Base-by-base conservation (phyloP, 2,888 invertebrate species). In the Trilocha varians region DNA sequence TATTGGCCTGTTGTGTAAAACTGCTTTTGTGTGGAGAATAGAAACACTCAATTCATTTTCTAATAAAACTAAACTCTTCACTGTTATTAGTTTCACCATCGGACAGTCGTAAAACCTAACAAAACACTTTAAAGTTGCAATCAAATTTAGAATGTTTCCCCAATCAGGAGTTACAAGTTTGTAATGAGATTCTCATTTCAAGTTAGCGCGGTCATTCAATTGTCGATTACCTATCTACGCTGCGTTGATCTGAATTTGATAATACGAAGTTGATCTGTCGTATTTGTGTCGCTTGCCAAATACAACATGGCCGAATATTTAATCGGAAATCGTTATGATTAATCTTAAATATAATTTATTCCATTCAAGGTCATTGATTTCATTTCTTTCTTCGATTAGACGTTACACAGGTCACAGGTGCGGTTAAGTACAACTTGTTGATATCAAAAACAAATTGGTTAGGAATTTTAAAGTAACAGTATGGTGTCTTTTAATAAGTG, bases 251-350 rank as follows among this genome's bases (percentile, higher is more conserved):
- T 25, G 25, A 43, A 45, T 50, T 39, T 44, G 40, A 13, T 43
- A 39, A 41, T 48, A 18, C 43, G 46, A 46, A 54, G 42, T 38
- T 42, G 41, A 46, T 50, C 41, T 44, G 34, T 39, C 36, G 16
- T 40, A 41, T 44, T 43, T 44, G 42, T 47, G 44, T 43, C 48
- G 46, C 49, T 51, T 49, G 48, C 43, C 55, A 55, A 54, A 34
- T 17, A n/a, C 50, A 54, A 48, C 43, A 45, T 41, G 41, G 35
- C 42, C 34, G 42, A 49, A 49, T 49, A 48, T 32, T 32, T 41
- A 45, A 59, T 54, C 52, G 46, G 45, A 46, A 55, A 62, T 62
- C 57, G 43, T 34, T 41, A 36, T 50, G 48, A 55, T 48, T 52
- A 50, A 53, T 51, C 46, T n/a, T n/a, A n/a, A n/a, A n/a, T n/a